Evolutionary conservation across 2,888 invertebrate genomes (phyloP).

Genomic region (Tryphoninae sp.): DNA sequence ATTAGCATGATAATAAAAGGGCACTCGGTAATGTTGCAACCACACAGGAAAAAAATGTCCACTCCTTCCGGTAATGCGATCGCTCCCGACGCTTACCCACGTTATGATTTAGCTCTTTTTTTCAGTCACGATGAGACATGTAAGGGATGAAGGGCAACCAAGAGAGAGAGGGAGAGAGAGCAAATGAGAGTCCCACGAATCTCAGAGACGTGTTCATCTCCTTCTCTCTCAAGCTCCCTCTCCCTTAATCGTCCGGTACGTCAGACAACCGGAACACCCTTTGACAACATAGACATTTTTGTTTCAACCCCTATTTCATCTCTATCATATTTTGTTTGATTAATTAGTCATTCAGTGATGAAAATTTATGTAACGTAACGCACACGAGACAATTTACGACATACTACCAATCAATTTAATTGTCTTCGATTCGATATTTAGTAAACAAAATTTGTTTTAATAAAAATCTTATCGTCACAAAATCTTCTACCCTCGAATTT

Average conservation of each 20-base stretch:
- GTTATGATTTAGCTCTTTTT: constrained; percentile 8
- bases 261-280: constrained; percentile 51
- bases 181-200: constrained; percentile 40
- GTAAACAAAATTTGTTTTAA: neutral
- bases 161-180: constrained; percentile 22
- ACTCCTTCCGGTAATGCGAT: neutral
- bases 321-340: constrained; percentile 43
- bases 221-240: constrained; percentile 1
- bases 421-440: neutral
- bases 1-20: constrained; percentile 68
- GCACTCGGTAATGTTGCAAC: constrained; percentile 46
- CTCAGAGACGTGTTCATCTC: constrained; percentile 29
- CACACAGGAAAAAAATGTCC: constrained; percentile 12
- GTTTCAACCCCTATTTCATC: neutral
- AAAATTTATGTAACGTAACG: constrained; percentile 70
- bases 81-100: neutral
- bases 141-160: neutral
- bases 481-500: neutral
- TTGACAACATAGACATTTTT: neutral
- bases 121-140: constrained; percentile 26
- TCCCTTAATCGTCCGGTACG: constrained; percentile 1
- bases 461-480: neutral
- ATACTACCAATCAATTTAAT: neutral
- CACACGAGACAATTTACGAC: constrained; percentile 40
- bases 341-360: constrained; percentile 71